A percentile compares a stretch with the other conserved stretches of the same genome.
Conservation (phyloP, 2,888 invertebrate genomes). For the Macrosoma leucophasiata region DNA sequence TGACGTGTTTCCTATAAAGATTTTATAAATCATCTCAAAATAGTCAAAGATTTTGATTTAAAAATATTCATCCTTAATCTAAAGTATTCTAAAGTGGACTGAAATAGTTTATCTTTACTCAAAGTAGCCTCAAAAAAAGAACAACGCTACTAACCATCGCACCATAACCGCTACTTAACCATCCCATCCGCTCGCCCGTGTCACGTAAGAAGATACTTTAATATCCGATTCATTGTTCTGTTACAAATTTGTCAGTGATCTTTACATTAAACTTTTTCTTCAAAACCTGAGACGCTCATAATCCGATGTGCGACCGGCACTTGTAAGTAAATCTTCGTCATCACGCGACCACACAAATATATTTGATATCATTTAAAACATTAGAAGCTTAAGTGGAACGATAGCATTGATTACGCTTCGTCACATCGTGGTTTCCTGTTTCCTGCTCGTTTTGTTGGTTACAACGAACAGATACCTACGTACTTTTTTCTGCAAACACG, state of each 20-base stretch:
- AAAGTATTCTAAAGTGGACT: too few species aligned
- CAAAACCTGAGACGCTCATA: slow-evolving; percentile 69
- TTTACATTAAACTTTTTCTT: slow-evolving; percentile 72
- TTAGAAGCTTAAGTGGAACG: slow-evolving; percentile 32
- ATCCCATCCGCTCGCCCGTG: slow-evolving; percentile 65
- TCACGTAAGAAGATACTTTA: slow-evolving; percentile 73
- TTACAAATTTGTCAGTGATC: slow-evolving; percentile 76
- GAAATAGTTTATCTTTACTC: too few species aligned
- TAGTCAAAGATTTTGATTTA: too few species aligned
- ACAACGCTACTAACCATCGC: slow-evolving; percentile 17
- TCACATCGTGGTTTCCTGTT: slow-evolving; percentile 29
- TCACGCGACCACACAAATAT: slow-evolving; percentile 64
- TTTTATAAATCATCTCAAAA: too few species aligned
- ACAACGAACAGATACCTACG: too few species aligned
- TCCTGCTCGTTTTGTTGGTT: too few species aligned
- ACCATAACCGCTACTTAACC: slow-evolving; percentile 42
- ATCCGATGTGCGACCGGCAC: slow-evolving; percentile 53
- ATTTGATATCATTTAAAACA: slow-evolving; percentile 40
- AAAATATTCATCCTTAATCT: too few species aligned
- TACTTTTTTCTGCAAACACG: slow-evolving; percentile 21
- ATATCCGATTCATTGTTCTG: slow-evolving; percentile 75
- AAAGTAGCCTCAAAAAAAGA: too few species aligned
- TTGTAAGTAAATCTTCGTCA: slow-evolving; percentile 63
- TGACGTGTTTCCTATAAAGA: too few species aligned
- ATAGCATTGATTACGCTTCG: slow-evolving; percentile 36